These are phyloP conservation scores for Osmoderma eremita DNA, from an alignment of 2,888 invertebrate species.

Conservation along the genomic window DNA sequence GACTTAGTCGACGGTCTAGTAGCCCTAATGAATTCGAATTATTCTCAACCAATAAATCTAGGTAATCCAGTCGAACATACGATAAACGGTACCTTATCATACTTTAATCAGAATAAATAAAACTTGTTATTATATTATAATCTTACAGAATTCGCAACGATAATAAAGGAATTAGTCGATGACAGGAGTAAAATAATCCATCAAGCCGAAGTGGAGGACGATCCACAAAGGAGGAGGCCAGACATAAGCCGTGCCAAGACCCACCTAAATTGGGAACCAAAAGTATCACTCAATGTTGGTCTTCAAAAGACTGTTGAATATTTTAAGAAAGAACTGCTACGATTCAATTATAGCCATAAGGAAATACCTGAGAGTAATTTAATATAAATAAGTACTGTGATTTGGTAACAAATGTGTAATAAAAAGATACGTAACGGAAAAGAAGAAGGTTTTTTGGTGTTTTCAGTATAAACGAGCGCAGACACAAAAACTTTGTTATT, in stretches of 20 bases:
- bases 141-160: constrained; percentile 80
- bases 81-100: constrained; percentile 74
- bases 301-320: constrained; percentile 92
- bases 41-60: constrained; percentile 91
- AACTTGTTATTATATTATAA: too few species aligned
- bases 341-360: constrained; percentile 67
- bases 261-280: constrained; percentile 91
- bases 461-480: too few species aligned
- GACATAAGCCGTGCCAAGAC: constrained; percentile 90
- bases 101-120: neutral
- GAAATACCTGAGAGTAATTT: constrained; percentile 8
- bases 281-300: constrained; percentile 86
- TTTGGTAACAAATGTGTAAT: constrained; percentile 17
- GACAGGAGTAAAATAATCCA: constrained; percentile 86
- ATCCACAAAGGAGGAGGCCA: constrained; percentile 93
- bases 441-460: too few species aligned
- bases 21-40: constrained; percentile 92
- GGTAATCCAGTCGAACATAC: constrained; percentile 99
- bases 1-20: constrained; percentile 96
- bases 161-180: constrained; percentile 86
- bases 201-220: constrained; percentile 90
- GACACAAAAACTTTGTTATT: too few species aligned
- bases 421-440: too few species aligned
- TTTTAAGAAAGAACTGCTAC: constrained; percentile 87
- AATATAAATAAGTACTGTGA: constrained; percentile 29